Base-by-base conservation (phyloP, 2,797 vertebrate species). In the Silurus aristotelis region DNA sequence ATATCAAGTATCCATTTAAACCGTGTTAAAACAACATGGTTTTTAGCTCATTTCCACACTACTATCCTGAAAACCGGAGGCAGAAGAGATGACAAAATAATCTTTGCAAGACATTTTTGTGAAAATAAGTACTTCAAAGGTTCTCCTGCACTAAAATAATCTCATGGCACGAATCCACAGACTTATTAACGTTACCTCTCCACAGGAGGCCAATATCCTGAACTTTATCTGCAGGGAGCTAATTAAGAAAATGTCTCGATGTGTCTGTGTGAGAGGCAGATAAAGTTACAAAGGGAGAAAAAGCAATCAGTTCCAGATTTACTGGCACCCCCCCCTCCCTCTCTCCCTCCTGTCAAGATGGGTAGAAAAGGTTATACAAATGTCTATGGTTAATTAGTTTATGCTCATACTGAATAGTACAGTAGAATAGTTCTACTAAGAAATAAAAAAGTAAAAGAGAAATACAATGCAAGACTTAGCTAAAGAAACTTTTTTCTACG, bases 131-230 rank as follows among this genome's bases (percentile, higher is more conserved):
- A 64, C 68, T 71, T 76, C 38, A 67, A 85, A 70, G 68, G 68
- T 83, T 82, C 66, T 43, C 27, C 25, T 12, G n/a, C 12, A 55
- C 83, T 86, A 85, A 89, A 89, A 80, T 82, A 84, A 87, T 88
- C 79, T 83, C 81, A 84, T 25, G 48, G 68, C 58, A 60, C 64
- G 64, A 87, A 71, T 85, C 84, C 83, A 63, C 79, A 85, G 83
- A 90, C 84, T 85, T 82, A 88, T 90, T 89, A 90, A 87, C 85
- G 81, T 89, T 89, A 87, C 81, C 71, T 80, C 88, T 87, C 83
- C 84, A 85, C 87, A 76, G 87, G 88, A 85, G 86, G 73, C 86
- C 87, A 84, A 83, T 88, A 86, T 87, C 88, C 86, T 89, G 85
- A 89, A 89, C 83, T 86, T 86, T 88, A 85, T 86, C 87, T 83